These are phyloP conservation scores for Hiodon tergisus DNA, from an alignment of 2,113 vertebrate genomes.

Conservation along the genomic window DNA sequence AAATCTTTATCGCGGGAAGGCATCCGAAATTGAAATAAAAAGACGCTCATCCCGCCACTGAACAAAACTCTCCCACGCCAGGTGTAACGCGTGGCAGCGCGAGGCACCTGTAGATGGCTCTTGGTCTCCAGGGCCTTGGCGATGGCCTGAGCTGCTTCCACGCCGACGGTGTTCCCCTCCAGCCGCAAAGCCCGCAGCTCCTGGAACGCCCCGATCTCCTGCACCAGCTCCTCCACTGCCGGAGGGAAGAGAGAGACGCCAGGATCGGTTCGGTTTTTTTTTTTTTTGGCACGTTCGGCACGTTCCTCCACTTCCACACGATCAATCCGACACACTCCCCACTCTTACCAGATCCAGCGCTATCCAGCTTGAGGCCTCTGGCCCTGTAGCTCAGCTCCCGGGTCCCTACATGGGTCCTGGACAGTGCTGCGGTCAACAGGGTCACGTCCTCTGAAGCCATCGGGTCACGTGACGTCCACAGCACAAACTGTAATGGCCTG, in stretches of 20 bases:
- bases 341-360: conserved; percentile 81
- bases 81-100: too few relatives aligned
- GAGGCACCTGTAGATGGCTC: conserved; percentile 75
- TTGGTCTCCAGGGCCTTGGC: conserved; percentile 88
- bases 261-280: background rate
- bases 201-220: conserved; percentile 79
- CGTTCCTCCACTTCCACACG: background rate
- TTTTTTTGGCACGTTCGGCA: background rate
- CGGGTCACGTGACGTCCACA: conserved; percentile 43
- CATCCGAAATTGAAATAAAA: too few relatives aligned
- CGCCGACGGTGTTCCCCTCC: conserved; percentile 91
- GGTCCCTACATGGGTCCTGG: conserved; percentile 80
- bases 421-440: conserved; percentile 80
- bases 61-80: too few relatives aligned
- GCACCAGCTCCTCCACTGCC: conserved; percentile 77
- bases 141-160: conserved; percentile 87
- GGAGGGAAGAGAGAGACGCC: background rate
- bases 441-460: conserved; percentile 93
- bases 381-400: conserved; percentile 93
- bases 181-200: conserved; percentile 79
- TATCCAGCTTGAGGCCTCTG: conserved; percentile 85
- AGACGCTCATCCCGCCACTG: too few relatives aligned
- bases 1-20: background rate
- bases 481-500: conserved; percentile 11
- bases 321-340: background rate